Base-by-base conservation (phyloP, 2,113 vertebrate genomes). In the Amphiprion percula region DNA sequence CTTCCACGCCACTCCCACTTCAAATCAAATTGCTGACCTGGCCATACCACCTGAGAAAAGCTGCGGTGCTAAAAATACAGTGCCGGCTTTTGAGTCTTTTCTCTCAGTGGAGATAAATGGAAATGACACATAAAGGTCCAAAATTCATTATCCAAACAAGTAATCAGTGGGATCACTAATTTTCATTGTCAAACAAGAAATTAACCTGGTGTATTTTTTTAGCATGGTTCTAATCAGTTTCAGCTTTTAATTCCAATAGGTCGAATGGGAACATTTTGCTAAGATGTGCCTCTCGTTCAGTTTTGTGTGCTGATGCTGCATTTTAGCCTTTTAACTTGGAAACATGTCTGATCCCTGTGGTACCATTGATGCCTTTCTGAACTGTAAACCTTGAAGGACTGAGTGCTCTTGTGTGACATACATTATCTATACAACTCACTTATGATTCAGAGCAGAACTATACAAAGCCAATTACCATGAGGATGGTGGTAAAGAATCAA, bases 371-470 rank as follows among this genome's bases (percentile, higher is more conserved):
- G 85, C 75, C 70, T 90, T 74, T 83, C 82, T 87, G 83, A 87
- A 83, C 87, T 81, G 85, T 87, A 88, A 91, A 90, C 84, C 87
- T 87, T 88, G 87, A 91, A 89, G 87, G 81, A 85, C 82, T 87
- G 71, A 82, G 77, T 85, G 14, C 74, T 84, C 68, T 71, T 87
- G 87, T 85, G 84, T 84, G 79, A 84, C 87, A 91, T 74, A 84
- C 88, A 81, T 80, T 83, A 73, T 71, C 68, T 54, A 76, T 84
- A 79, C 73, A 59, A n/a, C 84, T 72, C 80, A 74, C 78, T 92
- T 93, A 81, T 82, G 79, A 93, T 92, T 90, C 91, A 80, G 44
- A 77, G 85, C 85, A 80, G 88, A 86, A 78, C 77, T 46, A 79
- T 80, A 77, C 80, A 77, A 77, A 87, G 84, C 79, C 83, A 86